Conservation (phyloP, 2,113 vertebrate species). For the Calonectris borealis region DNA sequence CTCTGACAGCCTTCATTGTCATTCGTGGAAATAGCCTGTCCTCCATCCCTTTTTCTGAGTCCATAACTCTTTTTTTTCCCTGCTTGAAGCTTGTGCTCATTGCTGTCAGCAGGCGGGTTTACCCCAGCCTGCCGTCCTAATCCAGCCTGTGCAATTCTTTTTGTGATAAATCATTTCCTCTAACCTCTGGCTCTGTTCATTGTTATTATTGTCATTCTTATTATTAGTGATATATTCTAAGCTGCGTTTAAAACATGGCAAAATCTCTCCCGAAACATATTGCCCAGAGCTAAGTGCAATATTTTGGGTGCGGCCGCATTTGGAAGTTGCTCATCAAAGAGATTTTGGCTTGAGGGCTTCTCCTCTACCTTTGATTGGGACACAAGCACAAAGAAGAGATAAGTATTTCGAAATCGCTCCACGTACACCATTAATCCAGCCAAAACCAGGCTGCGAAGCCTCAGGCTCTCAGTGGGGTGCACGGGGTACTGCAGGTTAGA, state of each 20-base stretch:
- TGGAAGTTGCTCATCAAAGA: slow-evolving; percentile 2
- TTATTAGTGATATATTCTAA: background rate
- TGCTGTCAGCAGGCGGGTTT: background rate
- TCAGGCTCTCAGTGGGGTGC: background rate
- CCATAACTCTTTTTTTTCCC: background rate
- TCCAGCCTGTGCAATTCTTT: background rate
- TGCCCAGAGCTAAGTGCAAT: background rate
- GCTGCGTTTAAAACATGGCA: background rate
- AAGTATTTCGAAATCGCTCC: background rate
- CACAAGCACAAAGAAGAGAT: background rate
- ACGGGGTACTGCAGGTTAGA: background rate
- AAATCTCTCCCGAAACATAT: background rate
- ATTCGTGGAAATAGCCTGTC: background rate
- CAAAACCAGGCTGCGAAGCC: background rate
- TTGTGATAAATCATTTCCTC: background rate
- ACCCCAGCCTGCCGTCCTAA: background rate
- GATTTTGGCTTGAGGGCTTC: slow-evolving; percentile 19
- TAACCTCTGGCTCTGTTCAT: background rate
- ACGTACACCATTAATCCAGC: background rate
- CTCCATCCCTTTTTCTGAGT: background rate
- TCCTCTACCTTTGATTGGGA: background rate
- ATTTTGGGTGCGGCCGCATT: background rate
- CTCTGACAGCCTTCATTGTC: background rate
- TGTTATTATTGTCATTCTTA: background rate
- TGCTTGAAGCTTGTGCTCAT: background rate